phyloP scores from a whole-genome alignment of 1,140 invertebrate genomes.

The Stegodyphus dumicola region DNA sequence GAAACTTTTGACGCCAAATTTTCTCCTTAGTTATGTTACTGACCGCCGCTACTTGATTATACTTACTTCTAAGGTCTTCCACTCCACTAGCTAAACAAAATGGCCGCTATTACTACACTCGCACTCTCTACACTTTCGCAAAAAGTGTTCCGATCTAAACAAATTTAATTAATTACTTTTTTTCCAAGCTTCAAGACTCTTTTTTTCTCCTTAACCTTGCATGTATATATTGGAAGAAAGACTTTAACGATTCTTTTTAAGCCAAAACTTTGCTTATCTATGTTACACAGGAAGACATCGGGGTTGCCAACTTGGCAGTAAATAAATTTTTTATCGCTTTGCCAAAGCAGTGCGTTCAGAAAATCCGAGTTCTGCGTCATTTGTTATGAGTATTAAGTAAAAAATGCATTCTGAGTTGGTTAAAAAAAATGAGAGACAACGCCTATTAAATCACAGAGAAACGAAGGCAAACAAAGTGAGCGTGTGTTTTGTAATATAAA shows the following conservation, averaged over 20 bases:
- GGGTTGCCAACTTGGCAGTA: conserved; percentile 42
- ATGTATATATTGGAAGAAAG: background rate
- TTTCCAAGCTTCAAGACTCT: background rate
- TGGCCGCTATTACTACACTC: background rate
- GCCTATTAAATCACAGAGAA: conserved; percentile 48
- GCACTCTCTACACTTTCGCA: background rate
- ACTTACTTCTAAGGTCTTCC: background rate
- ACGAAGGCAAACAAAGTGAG: conserved; percentile 10
- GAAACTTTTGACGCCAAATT: background rate
- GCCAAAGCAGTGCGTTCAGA: conserved; percentile 33
- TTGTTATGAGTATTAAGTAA: conserved; percentile 51
- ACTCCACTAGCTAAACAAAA: conserved; percentile 49
- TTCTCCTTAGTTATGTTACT: background rate
- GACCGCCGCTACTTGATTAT: background rate
- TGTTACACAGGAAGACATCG: conserved; percentile 46
- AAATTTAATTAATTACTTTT: conserved; percentile 61
- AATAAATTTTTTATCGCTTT: conserved; percentile 60
- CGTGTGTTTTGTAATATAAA: conserved; percentile 31
- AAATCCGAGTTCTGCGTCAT: conserved; percentile 49
- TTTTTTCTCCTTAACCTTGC: background rate
- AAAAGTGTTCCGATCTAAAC: conserved; percentile 45
- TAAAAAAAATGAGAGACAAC: background rate
- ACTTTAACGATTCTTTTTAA: conserved; percentile 57
- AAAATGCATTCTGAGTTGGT: background rate
- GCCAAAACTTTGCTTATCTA: conserved; percentile 54